Percentiles rank a stretch among this genome's conserved stretches.
Evolutionary conservation across 2,888 invertebrate species (phyloP).

Genomic region (Synergus laeviventris): DNA sequence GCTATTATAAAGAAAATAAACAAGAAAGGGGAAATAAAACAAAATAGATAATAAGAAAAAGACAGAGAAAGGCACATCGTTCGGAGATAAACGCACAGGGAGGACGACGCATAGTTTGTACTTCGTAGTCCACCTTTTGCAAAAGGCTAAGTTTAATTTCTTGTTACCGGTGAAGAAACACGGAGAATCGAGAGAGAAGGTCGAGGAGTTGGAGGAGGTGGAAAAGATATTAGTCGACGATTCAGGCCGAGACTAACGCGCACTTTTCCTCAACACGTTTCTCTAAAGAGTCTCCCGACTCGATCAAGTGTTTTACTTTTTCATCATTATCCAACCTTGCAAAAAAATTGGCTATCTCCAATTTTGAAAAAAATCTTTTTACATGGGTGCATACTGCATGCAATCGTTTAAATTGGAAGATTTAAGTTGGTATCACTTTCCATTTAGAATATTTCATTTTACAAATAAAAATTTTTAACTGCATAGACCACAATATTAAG

Average conservation of each 20-base stretch:
- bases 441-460: no score
- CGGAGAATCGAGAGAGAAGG: constrained; percentile 43
- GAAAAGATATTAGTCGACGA: constrained; percentile 71
- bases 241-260: constrained; percentile 76
- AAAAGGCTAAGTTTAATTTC: constrained; percentile 8
- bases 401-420: no score
- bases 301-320: constrained; percentile 39
- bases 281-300: constrained; percentile 60
- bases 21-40: constrained; percentile 32
- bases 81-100: constrained; percentile 18
- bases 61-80: constrained; percentile 15
- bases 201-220: constrained; percentile 41
- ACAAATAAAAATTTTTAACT: no score
- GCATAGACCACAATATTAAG: no score
- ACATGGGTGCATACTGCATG: no score
- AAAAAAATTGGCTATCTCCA: neutral
- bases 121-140: neutral
- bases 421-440: no score
- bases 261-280: constrained; percentile 75
- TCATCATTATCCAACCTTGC: constrained; percentile 7
- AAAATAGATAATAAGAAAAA: constrained; percentile 29
- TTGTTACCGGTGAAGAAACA: constrained; percentile 50
- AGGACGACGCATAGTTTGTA: constrained; percentile 10
- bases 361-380: no score
- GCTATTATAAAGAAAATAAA: constrained; percentile 55